Conservation (phyloP, 2,888 invertebrate species). For the Chouioia cunea region DNA sequence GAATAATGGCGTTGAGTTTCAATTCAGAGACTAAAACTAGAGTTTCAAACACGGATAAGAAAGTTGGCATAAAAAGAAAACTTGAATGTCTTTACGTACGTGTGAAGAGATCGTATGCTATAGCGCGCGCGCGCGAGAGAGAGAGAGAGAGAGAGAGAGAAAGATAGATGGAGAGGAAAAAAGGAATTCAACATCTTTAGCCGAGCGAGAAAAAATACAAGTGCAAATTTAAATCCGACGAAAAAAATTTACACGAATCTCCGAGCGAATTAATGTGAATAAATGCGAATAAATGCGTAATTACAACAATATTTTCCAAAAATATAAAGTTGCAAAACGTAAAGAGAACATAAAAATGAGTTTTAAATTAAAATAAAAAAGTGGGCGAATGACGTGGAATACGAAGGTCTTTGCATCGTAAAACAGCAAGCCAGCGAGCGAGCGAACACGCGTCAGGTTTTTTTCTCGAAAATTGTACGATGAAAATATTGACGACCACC, state of each 20-base stretch:
- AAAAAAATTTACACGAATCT: too few species aligned
- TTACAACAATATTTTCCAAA: not conserved
- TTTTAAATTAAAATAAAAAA: constrained; percentile 38
- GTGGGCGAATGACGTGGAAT: constrained; percentile 6
- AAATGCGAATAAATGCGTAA: not conserved
- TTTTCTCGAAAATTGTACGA: constrained; percentile 17
- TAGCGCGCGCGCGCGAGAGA: constrained; percentile 3
- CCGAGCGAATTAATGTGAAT: not conserved
- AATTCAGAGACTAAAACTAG: constrained; percentile 32
- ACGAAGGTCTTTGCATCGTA: constrained; percentile 28
- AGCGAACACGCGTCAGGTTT: constrained; percentile 7
- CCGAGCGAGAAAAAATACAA: not conserved
- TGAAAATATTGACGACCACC: not conserved
- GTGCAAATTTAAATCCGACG: not conserved
- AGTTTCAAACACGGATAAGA: constrained; percentile 42
- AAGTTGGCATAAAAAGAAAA: constrained; percentile 43
- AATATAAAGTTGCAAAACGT: not conserved
- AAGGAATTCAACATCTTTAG: constrained; percentile 35
- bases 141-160: constrained; percentile 3
- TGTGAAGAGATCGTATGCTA: not conserved
- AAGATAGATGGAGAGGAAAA: not conserved
- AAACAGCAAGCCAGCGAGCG: constrained; percentile 17
- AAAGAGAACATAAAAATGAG: too few species aligned
- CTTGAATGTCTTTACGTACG: constrained; percentile 9
- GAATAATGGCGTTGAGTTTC: constrained; percentile 9